Conservation (phyloP, 2,888 invertebrate species). For the Toxonevra muliebris region DNA sequence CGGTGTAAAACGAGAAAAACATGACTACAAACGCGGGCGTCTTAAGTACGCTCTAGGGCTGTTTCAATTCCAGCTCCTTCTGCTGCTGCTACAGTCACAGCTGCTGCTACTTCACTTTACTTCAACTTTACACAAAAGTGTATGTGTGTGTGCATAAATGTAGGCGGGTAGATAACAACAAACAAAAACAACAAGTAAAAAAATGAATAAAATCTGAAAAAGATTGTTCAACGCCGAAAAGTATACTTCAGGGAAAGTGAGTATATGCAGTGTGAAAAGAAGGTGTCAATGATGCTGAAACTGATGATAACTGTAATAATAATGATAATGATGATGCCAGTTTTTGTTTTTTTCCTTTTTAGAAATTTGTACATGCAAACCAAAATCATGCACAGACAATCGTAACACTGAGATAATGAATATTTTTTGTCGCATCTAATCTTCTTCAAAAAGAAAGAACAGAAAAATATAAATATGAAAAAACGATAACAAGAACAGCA, state of each 20-base stretch:
- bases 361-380: too few species aligned
- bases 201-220: conserved; percentile 43
- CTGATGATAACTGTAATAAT: conserved; percentile 48
- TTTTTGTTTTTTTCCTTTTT: conserved; percentile 19
- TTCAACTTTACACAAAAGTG: neutral
- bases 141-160: conserved; percentile 8
- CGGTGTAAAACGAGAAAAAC: conserved; percentile 33
- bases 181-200: conserved; percentile 20
- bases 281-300: conserved; percentile 52
- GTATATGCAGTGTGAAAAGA: conserved; percentile 34
- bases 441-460: neutral
- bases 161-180: neutral
- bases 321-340: conserved; percentile 50
- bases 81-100: too few species aligned
- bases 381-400: neutral
- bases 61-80: too few species aligned
- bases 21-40: conserved; percentile 9
- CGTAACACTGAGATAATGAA: neutral
- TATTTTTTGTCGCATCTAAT: too few species aligned
- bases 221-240: conserved; percentile 46
- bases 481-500: neutral
- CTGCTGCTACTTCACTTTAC: neutral
- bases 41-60: neutral
- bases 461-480: neutral
- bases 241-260: conserved; percentile 24